Percentiles rank a stretch among this genome's conserved stretches.
Conservation (phyloP, 2,113 vertebrate species). For the Engraulis encrasicolus region DNA sequence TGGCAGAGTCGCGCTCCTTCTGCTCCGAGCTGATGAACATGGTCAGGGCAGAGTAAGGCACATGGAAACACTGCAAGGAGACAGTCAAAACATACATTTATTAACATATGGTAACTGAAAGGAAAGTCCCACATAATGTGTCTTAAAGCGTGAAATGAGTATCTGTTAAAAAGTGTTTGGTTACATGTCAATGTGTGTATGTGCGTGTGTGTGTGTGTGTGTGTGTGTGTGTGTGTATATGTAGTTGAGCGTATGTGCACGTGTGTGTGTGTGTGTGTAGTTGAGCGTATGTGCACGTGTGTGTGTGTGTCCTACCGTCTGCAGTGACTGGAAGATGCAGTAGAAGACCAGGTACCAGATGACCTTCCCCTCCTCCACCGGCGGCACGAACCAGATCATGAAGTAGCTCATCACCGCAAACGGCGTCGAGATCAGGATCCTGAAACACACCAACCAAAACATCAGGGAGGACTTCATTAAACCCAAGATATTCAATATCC, state of each 20-base stretch:
- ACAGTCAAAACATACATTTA: conserved; percentile 27
- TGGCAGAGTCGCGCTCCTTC: conserved; percentile 92
- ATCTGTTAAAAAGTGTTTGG: too few species aligned
- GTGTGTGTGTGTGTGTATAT: not conserved
- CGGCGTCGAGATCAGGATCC: conserved; percentile 90
- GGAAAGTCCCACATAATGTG: too few species aligned
- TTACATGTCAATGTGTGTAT: too few species aligned
- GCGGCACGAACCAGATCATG: conserved; percentile 92
- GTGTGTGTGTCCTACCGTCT: conserved; percentile 81
- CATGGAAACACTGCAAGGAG: conserved; percentile 89
- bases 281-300: not conserved
- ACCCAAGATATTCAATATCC: too few species aligned
- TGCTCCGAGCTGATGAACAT: conserved; percentile 97
- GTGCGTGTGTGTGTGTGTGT: not conserved
- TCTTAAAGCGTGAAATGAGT: conserved; percentile 1
- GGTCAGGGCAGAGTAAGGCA: conserved; percentile 95
- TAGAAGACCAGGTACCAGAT: conserved; percentile 94
- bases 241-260: not conserved
- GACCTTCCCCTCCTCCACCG: conserved; percentile 79
- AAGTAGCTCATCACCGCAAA: conserved; percentile 87
- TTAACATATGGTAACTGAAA: too few species aligned
- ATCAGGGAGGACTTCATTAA: not conserved
- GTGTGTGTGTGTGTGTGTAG: not conserved
- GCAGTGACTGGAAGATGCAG: conserved; percentile 93
- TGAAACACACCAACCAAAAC: conserved; percentile 54